phyloP scores from a whole-genome alignment of 2,797 vertebrate genomes.

The Characodon lateralis region DNA sequence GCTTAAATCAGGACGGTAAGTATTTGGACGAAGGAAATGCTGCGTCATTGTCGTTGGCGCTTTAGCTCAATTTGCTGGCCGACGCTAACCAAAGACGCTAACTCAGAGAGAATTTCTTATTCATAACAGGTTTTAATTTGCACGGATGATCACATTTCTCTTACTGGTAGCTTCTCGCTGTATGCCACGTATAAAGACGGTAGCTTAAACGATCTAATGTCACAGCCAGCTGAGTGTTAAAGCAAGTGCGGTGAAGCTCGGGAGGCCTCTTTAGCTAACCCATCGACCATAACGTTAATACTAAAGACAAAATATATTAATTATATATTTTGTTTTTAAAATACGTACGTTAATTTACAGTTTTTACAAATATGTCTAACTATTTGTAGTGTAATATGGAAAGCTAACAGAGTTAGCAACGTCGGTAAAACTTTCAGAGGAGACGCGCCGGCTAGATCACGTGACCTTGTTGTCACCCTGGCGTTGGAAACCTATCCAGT shows the following conservation, averaged over 20 bases:
- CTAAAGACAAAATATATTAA: neutral
- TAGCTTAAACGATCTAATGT: neutral
- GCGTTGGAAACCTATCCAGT: too few relatives aligned
- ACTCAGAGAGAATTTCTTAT: rapidly evolving
- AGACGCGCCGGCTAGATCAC: neutral
- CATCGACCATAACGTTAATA: neutral
- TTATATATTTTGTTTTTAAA: neutral
- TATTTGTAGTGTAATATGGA: neutral
- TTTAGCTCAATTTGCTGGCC: neutral
- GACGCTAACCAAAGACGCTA: neutral
- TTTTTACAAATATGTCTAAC: neutral
- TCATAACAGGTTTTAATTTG: neutral
- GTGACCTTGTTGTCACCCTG: too few relatives aligned
- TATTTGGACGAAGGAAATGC: neutral
- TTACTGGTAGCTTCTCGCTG: neutral
- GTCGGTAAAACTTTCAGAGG: neutral
- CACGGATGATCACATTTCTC: neutral
- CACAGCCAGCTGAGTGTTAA: neutral
- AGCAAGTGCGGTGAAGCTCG: neutral
- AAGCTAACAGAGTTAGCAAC: neutral
- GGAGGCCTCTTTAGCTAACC: neutral
- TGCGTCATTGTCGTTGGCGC: slow-evolving; percentile 40
- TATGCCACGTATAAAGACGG: neutral
- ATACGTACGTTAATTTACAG: rapidly evolving
- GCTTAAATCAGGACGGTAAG: slow-evolving; percentile 31